Evolutionary conservation across 2,797 vertebrate species (phyloP).

Genomic region (Tachyglossus aculeatus): DNA sequence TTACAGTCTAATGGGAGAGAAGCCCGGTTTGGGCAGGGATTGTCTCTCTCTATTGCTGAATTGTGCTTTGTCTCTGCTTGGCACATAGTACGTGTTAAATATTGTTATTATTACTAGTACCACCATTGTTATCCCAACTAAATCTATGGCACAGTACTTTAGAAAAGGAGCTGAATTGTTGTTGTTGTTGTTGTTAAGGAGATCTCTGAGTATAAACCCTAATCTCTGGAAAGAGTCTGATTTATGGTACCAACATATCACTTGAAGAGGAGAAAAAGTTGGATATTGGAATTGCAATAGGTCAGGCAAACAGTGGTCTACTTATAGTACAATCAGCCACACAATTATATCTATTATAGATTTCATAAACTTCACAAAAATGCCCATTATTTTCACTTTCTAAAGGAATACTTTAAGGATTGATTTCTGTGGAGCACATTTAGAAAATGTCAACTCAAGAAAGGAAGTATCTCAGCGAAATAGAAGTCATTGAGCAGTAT

Average conservation of each 20-base stretch:
- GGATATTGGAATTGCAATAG: slow-evolving; percentile 31
- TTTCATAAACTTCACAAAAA: not conserved
- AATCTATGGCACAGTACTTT: slow-evolving; percentile 10
- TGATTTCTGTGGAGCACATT: no score
- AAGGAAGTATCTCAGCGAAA: no score
- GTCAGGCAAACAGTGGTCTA: slow-evolving; percentile 25
- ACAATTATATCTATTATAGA: not conserved
- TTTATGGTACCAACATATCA: slow-evolving; percentile 17
- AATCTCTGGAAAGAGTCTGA: slow-evolving; percentile 1
- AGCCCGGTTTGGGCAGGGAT: no score
- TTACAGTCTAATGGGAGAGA: no score
- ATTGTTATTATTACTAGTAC: no score
- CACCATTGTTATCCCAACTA: slow-evolving; percentile 18
- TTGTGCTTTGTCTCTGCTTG: no score
- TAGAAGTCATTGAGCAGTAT: no score
- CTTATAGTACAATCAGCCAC: not conserved
- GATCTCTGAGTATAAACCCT: slow-evolving; percentile 9
- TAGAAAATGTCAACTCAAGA: no score
- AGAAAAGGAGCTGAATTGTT: not conserved
- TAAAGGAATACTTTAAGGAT: no score
- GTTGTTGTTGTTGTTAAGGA: not conserved
- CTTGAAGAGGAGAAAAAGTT: slow-evolving; percentile 6
- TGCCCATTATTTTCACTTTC: not conserved
- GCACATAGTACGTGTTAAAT: no score
- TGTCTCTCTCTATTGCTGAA: no score